A percentile compares a stretch with the other conserved stretches of the same genome.
Conservation (phyloP, 2,888 invertebrate species). For the Dione vanillae region DNA sequence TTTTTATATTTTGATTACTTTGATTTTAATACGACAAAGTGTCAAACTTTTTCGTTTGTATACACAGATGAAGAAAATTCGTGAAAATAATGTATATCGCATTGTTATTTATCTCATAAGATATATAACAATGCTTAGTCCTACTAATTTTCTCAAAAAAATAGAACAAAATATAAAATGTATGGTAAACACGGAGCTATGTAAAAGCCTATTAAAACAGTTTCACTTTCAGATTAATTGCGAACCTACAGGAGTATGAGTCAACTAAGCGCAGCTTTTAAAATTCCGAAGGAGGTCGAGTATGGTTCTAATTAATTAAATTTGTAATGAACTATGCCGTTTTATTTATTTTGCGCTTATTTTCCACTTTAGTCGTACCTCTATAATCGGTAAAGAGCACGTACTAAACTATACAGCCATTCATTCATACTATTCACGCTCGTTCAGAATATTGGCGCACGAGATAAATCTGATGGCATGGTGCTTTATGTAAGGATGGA, state of each 20-base stretch:
- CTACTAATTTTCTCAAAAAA: neutral
- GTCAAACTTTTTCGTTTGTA: too few species aligned
- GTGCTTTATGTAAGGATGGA: neutral
- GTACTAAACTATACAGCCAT: conserved; percentile 19
- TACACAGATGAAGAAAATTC: too few species aligned
- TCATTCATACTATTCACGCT: conserved; percentile 21
- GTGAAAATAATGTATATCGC: too few species aligned
- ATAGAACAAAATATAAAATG: conserved; percentile 12
- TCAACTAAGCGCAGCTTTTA: conserved; percentile 36
- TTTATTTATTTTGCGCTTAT: conserved; percentile 37
- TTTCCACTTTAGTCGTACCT: conserved; percentile 17
- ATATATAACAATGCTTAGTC: too few species aligned
- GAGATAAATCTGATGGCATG: conserved; percentile 9
- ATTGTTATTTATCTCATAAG: too few species aligned
- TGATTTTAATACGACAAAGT: too few species aligned
- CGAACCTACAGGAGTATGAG: conserved; percentile 28
- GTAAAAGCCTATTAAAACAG: conserved; percentile 29
- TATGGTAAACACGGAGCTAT: conserved; percentile 1
- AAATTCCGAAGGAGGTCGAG: conserved; percentile 40
- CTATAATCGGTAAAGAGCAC: conserved; percentile 5
- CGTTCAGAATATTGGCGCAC: conserved; percentile 18
- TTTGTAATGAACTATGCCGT: conserved; percentile 36
- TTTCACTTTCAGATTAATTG: conserved; percentile 27
- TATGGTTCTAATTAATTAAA: conserved; percentile 40
- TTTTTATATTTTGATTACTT: too few species aligned